phyloP scores from a whole-genome alignment of 2,888 invertebrate species.

The Tachina fera region DNA sequence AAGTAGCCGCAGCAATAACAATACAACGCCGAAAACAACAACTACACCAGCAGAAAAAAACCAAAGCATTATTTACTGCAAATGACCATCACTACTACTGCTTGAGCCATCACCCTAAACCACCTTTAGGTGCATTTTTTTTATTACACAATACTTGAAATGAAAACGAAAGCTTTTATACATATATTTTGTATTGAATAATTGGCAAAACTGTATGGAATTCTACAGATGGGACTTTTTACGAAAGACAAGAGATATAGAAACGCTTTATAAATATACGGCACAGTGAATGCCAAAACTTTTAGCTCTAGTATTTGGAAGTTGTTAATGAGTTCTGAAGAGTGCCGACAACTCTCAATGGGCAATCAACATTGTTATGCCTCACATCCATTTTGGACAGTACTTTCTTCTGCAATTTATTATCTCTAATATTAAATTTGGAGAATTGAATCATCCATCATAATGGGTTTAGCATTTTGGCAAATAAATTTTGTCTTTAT shows the following conservation, averaged over 20 bases:
- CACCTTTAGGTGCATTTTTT: slow-evolving; percentile 42
- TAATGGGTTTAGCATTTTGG: too few relatives aligned
- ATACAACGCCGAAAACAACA: slow-evolving; percentile 22
- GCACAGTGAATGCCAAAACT: not conserved
- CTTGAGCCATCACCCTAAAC: slow-evolving; percentile 34
- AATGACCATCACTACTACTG: slow-evolving; percentile 55
- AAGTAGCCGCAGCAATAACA: slow-evolving; percentile 56
- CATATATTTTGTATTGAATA: slow-evolving; percentile 14
- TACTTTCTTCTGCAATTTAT: too few relatives aligned
- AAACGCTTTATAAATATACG: too few relatives aligned
- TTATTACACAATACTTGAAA: slow-evolving; percentile 56
- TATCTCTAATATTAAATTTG: too few relatives aligned
- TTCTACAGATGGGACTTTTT: not conserved
- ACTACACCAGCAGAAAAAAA: slow-evolving; percentile 23
- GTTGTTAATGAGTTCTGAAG: too few relatives aligned
- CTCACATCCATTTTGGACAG: too few relatives aligned
- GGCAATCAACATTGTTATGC: too few relatives aligned
- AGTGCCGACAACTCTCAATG: too few relatives aligned
- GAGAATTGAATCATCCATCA: too few relatives aligned
- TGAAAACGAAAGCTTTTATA: slow-evolving; percentile 54
- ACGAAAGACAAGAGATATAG: not conserved
- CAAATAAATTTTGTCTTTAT: too few relatives aligned
- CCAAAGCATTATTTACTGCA: slow-evolving; percentile 50
- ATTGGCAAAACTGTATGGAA: not conserved
- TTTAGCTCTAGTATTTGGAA: too few relatives aligned